These are phyloP conservation scores for Eupithecia pulchellata DNA, from an alignment of 2,888 invertebrate genomes.

Conservation along the genomic window DNA sequence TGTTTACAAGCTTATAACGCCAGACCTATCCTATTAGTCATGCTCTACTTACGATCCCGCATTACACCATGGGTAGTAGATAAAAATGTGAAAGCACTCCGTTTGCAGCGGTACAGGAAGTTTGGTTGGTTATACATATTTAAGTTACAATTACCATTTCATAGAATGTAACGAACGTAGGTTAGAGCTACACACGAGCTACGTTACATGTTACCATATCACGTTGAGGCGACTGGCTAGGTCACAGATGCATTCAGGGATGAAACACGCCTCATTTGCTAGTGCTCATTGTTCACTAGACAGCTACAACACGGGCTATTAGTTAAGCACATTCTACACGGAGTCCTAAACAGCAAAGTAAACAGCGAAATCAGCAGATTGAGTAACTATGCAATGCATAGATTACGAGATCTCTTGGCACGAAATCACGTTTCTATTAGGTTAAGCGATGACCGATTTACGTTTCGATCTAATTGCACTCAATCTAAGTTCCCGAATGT, in stretches of 20 bases:
- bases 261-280: conserved; percentile 5
- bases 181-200: background rate
- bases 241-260: background rate
- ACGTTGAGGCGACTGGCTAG: background rate
- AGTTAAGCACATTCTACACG: background rate
- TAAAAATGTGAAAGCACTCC: conserved; percentile 63
- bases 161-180: background rate
- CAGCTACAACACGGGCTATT: background rate
- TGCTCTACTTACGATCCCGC: conserved; percentile 58
- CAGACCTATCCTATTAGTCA: conserved; percentile 56
- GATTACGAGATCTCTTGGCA: conserved; percentile 63
- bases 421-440: conserved; percentile 56
- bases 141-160: conserved; percentile 10
- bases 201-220: background rate
- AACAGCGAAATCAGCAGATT: background rate
- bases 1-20: conserved; percentile 40
- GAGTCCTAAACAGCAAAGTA: background rate
- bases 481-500: conserved; percentile 55
- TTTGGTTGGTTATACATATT: conserved; percentile 52
- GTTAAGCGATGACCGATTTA: conserved; percentile 68
- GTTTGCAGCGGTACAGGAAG: conserved; percentile 64
- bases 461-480: conserved; percentile 68
- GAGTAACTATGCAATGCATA: conserved; percentile 4
- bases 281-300: background rate
- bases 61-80: conserved; percentile 50